phyloP scores from a whole-genome alignment of 2,888 invertebrate species.

The Drosophila borborema region DNA sequence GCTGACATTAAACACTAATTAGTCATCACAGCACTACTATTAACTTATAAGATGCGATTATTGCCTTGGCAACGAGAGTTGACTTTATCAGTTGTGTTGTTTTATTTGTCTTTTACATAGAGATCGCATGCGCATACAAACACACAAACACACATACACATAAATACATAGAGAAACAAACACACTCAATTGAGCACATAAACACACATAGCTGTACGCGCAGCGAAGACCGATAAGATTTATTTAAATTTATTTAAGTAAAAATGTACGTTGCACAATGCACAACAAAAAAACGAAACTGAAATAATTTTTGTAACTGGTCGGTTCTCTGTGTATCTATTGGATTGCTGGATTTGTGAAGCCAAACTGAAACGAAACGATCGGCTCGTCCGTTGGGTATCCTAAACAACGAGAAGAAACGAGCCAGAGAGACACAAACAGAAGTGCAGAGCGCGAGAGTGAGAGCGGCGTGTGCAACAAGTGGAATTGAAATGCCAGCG shows the following conservation, averaged over 20 bases:
- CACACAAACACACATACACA: background rate
- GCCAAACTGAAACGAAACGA: constrained; percentile 84
- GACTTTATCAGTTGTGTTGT: constrained; percentile 38
- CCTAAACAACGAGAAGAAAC: constrained; percentile 79
- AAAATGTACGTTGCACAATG: constrained; percentile 52
- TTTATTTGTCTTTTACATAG: constrained; percentile 29
- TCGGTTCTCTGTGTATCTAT: constrained; percentile 82
- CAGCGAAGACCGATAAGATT: constrained; percentile 41
- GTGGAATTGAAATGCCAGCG: constrained; percentile 56
- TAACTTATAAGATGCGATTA: constrained; percentile 39
- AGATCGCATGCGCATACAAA: background rate
- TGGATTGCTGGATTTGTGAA: constrained; percentile 82
- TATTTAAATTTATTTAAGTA: constrained; percentile 61
- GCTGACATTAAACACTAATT: constrained; percentile 54
- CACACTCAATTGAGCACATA: constrained; percentile 2
- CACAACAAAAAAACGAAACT: constrained; percentile 60
- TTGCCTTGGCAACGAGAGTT: constrained; percentile 23
- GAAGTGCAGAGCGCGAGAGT: constrained; percentile 29
- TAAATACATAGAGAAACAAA: background rate
- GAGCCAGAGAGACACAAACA: constrained; percentile 56
- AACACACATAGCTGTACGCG: background rate
- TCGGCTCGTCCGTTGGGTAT: constrained; percentile 75
- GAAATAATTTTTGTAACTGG: constrained; percentile 51
- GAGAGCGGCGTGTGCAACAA: constrained; percentile 53
- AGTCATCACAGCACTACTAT: constrained; percentile 59